Evolutionary conservation across 2,797 vertebrate genomes (phyloP).

Genomic region (Corythornis leucogaster): DNA sequence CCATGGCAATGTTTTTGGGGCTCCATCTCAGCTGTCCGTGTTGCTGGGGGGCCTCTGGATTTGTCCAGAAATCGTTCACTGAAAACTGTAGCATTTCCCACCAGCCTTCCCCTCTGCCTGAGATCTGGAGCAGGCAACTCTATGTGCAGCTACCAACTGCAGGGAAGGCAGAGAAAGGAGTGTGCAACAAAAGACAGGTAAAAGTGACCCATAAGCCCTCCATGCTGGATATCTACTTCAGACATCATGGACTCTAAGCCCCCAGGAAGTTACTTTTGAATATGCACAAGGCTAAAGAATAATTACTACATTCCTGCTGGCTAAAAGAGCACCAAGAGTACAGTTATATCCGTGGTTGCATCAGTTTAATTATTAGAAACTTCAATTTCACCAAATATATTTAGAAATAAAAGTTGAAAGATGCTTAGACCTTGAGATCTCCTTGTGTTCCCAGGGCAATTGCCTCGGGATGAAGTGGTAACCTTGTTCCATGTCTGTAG

Average conservation of each 20-base stretch:
- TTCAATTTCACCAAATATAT: background rate
- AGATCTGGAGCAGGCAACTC: background rate
- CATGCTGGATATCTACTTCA: background rate
- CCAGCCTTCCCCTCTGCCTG: background rate
- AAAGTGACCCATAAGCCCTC: background rate
- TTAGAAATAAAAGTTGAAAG: background rate
- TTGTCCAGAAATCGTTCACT: background rate
- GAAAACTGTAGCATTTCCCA: background rate
- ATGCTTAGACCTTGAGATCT: background rate
- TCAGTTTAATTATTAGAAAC: background rate
- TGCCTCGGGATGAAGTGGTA: background rate
- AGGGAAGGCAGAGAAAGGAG: background rate
- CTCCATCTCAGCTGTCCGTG: background rate
- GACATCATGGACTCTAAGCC: background rate
- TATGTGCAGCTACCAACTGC: accelerated
- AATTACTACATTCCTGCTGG: background rate
- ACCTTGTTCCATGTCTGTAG: accelerated
- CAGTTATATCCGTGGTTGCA: background rate
- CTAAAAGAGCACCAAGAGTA: background rate
- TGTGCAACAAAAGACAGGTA: background rate
- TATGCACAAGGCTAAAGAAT: background rate
- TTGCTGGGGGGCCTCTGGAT: background rate
- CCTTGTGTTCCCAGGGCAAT: background rate
- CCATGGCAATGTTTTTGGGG: accelerated
- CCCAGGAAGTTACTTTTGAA: background rate